Evolutionary conservation across 37 sponge, comb jelly and placozoan species (phyloP), one percentile per base, ranked within the genome.

Genomic region (Agelas oroides): DNA sequence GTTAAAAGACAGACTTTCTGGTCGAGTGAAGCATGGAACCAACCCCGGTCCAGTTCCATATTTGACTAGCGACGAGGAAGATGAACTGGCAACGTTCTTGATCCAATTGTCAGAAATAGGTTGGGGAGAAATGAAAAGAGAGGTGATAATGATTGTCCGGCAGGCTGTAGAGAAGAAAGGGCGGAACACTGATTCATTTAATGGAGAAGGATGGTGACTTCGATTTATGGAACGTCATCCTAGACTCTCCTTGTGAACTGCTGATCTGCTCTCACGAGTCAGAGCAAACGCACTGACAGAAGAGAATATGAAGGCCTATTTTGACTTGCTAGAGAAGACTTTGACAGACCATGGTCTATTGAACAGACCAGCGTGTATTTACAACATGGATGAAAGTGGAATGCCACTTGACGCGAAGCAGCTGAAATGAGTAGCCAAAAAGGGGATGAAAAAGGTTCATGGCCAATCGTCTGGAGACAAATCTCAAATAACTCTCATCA

Each of bases 321-420:
- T 56, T 41, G 73, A 67, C 14, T 73, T 86, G 40, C 73, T 79
- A 55, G 32, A 86, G 52, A 54, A 52, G 3, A 60, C 55, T 19
- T 56, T 86, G 39, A 21, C 6, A 2, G 71, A 63, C 13, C 75
- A 79, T 16, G 36, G 65, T 66, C 79, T 86, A 1, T 5, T 69
- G 71, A 5, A 12, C 5, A 3, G 15, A 1, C 87, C 78, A 36
- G 36, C 37, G 8, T 65, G 65, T 37, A 59, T 77, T 5, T 86
- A 68, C 39, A 86, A 86, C 41, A 25, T 68, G 14, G 80, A 79
- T 39, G 73, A 86, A 41, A 71, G 65, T 71, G 87, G 87, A 1
- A 59, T 86, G 79, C 87, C 87, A 52, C 55, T 86, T 19, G 80
- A 86, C 36, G 73, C 5, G 30, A 70, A 61, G 37, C 28, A 80